Conservation (phyloP, 2,797 vertebrate species). For the Acanthurus leucopareius region DNA sequence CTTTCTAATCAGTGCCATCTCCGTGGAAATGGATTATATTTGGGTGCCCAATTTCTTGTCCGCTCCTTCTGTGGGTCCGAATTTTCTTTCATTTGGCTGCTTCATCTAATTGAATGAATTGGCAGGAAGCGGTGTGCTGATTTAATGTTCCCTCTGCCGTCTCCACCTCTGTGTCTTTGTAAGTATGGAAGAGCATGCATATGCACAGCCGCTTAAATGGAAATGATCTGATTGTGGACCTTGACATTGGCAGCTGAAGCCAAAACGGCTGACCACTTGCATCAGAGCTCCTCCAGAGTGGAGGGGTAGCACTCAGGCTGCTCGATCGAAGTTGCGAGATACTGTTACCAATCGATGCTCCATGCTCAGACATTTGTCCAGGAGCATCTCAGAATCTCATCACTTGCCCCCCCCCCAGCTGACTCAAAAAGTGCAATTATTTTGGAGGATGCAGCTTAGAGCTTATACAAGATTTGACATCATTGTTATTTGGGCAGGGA, state of each 20-base stretch:
- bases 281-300: conserved; percentile 29
- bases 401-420: conserved; percentile 49
- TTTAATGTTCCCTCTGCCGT: conserved; percentile 69
- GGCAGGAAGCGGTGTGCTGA: conserved; percentile 57
- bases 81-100: conserved; percentile 69
- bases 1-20: conserved; percentile 51
- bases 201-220: conserved; percentile 56
- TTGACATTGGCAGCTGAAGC: conserved; percentile 54
- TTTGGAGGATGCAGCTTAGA: conserved; percentile 11
- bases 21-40: conserved; percentile 58
- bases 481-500: conserved; percentile 50
- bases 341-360: conserved; percentile 72
- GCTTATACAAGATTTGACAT: conserved; percentile 54
- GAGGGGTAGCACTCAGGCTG: conserved; percentile 52
- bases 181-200: conserved; percentile 70
- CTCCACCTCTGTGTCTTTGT: conserved; percentile 52
- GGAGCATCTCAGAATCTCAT: conserved; percentile 55
- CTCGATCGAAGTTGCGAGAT: conserved; percentile 62
- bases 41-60: conserved; percentile 44
- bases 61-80: conserved; percentile 40
- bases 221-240: conserved; percentile 65
- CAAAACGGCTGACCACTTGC: conserved; percentile 54
- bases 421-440: conserved; percentile 22
- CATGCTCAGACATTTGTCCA: conserved; percentile 46
- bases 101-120: conserved; percentile 75